phyloP scores from a whole-genome alignment of 1,140 invertebrate species.

The Lanistes nyassanus region DNA sequence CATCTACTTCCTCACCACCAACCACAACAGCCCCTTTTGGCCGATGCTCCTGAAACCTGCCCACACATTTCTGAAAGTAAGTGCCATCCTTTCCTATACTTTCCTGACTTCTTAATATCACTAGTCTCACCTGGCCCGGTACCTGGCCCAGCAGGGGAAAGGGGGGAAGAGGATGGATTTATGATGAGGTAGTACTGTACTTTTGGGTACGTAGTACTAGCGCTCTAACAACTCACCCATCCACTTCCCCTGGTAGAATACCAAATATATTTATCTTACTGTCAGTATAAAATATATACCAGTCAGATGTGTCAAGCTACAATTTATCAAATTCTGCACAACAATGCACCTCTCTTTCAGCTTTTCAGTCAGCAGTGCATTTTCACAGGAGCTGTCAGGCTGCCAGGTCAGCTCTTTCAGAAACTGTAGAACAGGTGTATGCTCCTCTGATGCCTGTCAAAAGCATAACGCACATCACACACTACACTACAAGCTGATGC shows the following conservation, averaged over 20 bases:
- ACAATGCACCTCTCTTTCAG: slow-evolving; percentile 10
- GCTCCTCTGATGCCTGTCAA: slow-evolving; percentile 41
- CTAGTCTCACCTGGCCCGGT: no score
- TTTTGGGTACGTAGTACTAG: no score
- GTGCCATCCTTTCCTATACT: no score
- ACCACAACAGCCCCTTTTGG: slow-evolving; percentile 27
- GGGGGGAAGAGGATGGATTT: no score
- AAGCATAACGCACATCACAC: neutral
- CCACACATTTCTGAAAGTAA: neutral
- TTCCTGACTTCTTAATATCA: no score
- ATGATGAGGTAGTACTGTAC: no score
- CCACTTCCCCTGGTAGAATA: no score
- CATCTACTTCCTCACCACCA: slow-evolving; percentile 51
- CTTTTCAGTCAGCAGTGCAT: neutral
- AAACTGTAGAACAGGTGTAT: slow-evolving; percentile 37
- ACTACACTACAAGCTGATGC: no score
- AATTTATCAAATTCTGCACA: neutral
- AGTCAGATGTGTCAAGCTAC: neutral
- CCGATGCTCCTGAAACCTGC: slow-evolving; percentile 52
- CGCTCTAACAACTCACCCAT: no score
- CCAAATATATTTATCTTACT: no score
- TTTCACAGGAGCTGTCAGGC: neutral
- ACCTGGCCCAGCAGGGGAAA: no score
- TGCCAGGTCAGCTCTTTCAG: slow-evolving; percentile 37
- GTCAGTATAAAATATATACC: neutral